phyloP scores from a whole-genome alignment of 1,140 invertebrate species.

The Tetramorium parvispinum region DNA sequence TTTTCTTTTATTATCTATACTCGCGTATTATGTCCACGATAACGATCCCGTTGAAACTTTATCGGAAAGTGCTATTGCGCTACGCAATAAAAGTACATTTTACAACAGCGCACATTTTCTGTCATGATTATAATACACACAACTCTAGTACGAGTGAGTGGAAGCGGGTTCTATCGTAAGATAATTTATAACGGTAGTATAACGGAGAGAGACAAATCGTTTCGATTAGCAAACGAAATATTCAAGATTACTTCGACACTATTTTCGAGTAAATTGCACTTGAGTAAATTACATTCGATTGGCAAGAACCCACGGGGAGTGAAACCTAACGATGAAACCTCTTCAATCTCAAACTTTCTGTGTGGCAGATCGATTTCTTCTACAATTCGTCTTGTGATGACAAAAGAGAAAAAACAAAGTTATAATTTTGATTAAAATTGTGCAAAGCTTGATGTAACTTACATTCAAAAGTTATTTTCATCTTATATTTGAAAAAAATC shows the following conservation, averaged over 20 bases:
- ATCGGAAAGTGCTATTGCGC: slow-evolving; percentile 58
- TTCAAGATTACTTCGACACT: background rate
- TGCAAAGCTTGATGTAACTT: background rate
- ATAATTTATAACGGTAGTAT: slow-evolving; percentile 47
- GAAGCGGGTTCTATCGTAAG: background rate
- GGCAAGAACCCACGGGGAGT: background rate
- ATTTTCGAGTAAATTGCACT: background rate
- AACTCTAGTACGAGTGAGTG: background rate
- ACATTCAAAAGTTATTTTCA: no score
- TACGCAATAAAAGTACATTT: slow-evolving; percentile 58
- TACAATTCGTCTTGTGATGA: background rate
- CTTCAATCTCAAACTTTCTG: background rate
- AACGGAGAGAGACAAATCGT: slow-evolving; percentile 8
- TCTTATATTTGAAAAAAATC: no score
- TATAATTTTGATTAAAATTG: background rate
- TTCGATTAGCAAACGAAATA: slow-evolving; percentile 1
- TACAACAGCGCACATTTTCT: slow-evolving; percentile 44
- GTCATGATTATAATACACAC: background rate
- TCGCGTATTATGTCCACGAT: slow-evolving; percentile 51
- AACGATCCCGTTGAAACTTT: slow-evolving; percentile 65
- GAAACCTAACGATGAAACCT: background rate
- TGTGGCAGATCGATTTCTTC: background rate
- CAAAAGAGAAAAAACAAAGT: background rate
- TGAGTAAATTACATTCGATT: background rate
- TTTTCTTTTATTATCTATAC: slow-evolving; percentile 59